Conservation (phyloP, 2,888 invertebrate genomes). For the Sarcophaga rosellei region DNA sequence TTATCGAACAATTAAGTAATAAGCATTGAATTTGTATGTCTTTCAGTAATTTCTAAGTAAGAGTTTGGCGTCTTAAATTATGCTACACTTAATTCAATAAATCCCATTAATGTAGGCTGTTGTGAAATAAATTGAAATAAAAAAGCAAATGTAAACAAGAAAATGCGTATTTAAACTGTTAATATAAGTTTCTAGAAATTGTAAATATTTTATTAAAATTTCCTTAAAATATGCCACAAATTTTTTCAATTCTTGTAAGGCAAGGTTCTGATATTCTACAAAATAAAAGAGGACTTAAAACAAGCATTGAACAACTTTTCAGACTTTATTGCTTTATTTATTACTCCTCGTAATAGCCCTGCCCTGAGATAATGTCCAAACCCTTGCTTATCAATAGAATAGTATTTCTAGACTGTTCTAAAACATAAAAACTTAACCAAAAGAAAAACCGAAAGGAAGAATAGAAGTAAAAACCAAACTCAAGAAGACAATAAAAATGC, state of each 20-base stretch:
- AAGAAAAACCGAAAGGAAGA: background rate
- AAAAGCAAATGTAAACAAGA: too few species aligned
- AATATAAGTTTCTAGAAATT: too few species aligned
- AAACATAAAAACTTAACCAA: background rate
- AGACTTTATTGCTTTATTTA: slow-evolving; percentile 17
- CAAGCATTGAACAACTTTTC: slow-evolving; percentile 8
- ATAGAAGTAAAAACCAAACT: background rate
- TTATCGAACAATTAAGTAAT: too few species aligned
- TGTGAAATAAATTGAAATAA: too few species aligned
- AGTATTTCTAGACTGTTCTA: background rate
- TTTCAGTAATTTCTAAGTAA: background rate
- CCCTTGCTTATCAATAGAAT: slow-evolving; percentile 30
- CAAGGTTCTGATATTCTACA: too few species aligned
- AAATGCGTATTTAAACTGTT: too few species aligned
- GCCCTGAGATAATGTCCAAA: slow-evolving; percentile 21
- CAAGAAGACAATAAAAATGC: slow-evolving; percentile 49
- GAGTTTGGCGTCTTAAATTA: background rate
- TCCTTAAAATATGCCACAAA: too few species aligned
- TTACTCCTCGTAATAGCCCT: background rate
- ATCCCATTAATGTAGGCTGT: too few species aligned
- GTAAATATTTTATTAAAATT: too few species aligned
- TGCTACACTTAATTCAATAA: background rate
- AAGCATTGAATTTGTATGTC: too few species aligned
- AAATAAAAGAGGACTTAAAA: too few species aligned
- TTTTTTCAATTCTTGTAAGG: too few species aligned